Conservation (phyloP, 2,888 invertebrate species). For the Sphaeridia pumilis region DNA sequence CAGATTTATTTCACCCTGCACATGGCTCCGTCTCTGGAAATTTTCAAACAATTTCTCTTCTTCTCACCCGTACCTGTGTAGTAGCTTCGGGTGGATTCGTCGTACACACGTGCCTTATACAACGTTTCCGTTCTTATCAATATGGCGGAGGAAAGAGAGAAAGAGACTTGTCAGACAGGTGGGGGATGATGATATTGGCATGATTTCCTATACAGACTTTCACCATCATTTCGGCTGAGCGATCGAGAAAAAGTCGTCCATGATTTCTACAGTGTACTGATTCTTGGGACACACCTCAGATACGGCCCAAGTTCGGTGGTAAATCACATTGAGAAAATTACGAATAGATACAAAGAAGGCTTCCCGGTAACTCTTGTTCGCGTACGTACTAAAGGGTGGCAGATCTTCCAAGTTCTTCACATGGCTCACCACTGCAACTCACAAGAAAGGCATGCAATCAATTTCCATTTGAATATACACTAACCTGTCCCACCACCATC, state of each 20-base stretch:
- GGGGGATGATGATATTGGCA: neutral
- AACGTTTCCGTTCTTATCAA: too few relatives aligned
- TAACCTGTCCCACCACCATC: neutral
- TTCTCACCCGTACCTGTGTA: too few relatives aligned
- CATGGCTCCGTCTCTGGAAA: neutral
- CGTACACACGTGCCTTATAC: too few relatives aligned
- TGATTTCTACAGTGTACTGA: constrained; percentile 36
- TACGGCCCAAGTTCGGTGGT: constrained; percentile 36
- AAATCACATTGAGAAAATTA: constrained; percentile 36
- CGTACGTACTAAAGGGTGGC: constrained; percentile 30
- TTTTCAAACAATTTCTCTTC: too few relatives aligned
- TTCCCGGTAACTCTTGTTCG: constrained; percentile 34
- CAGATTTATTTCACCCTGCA: neutral
- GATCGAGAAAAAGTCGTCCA: constrained; percentile 36
- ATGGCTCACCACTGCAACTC: constrained; percentile 27
- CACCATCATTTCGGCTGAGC: constrained; percentile 34
- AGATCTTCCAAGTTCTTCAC: constrained; percentile 33
- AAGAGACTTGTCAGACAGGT: neutral
- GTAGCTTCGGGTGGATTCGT: too few relatives aligned
- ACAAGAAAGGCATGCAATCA: neutral
- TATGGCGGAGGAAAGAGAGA: too few relatives aligned
- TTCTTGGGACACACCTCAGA: constrained; percentile 35
- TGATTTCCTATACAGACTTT: neutral
- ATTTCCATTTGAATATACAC: neutral
- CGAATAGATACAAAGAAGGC: constrained; percentile 36